A percentile compares a stretch with the other conserved stretches of the same genome.
Evolutionary conservation across 2,888 invertebrate species (phyloP).

Genomic region (Agrotis exclamationis): DNA sequence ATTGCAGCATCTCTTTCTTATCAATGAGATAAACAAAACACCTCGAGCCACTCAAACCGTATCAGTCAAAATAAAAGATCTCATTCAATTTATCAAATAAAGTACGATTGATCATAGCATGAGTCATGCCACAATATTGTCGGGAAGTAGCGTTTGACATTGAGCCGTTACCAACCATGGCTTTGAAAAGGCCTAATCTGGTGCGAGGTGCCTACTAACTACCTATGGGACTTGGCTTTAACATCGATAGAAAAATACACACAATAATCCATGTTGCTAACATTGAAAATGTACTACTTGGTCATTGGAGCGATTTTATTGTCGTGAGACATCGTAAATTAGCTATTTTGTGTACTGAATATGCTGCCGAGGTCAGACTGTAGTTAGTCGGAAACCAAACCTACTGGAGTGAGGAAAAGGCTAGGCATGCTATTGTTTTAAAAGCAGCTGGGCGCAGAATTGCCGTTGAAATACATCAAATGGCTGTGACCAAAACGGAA

Average conservation of each 20-base stretch:
- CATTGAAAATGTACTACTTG: slow-evolving; percentile 22
- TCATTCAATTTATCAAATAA: slow-evolving; percentile 42
- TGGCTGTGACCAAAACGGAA: slow-evolving; percentile 23
- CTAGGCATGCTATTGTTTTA: slow-evolving; percentile 44
- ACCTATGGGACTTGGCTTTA: slow-evolving; percentile 30
- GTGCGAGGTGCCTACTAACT: slow-evolving; percentile 42
- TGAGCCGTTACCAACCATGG: slow-evolving; percentile 56
- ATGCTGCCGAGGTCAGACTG: slow-evolving; percentile 25
- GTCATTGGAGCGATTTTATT: not conserved
- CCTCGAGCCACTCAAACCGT: slow-evolving; percentile 15
- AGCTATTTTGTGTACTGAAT: slow-evolving; percentile 1
- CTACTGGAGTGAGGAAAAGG: slow-evolving; percentile 51
- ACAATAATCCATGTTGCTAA: slow-evolving; percentile 21
- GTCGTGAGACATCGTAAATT: slow-evolving; percentile 22
- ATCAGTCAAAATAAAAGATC: slow-evolving; percentile 56
- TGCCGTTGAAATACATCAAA: not conserved
- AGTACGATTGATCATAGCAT: slow-evolving; percentile 48
- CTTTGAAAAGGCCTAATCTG: slow-evolving; percentile 63
- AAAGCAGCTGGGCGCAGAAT: slow-evolving; percentile 20
- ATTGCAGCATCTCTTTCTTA: slow-evolving; percentile 36
- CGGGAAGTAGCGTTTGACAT: slow-evolving; percentile 63
- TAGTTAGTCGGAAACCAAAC: slow-evolving; percentile 42
- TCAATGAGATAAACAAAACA: slow-evolving; percentile 37
- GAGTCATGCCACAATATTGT: slow-evolving; percentile 52
- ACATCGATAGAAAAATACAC: slow-evolving; percentile 16